phyloP scores from a whole-genome alignment of 2,113 vertebrate genomes.

The Lagopus leucura region DNA sequence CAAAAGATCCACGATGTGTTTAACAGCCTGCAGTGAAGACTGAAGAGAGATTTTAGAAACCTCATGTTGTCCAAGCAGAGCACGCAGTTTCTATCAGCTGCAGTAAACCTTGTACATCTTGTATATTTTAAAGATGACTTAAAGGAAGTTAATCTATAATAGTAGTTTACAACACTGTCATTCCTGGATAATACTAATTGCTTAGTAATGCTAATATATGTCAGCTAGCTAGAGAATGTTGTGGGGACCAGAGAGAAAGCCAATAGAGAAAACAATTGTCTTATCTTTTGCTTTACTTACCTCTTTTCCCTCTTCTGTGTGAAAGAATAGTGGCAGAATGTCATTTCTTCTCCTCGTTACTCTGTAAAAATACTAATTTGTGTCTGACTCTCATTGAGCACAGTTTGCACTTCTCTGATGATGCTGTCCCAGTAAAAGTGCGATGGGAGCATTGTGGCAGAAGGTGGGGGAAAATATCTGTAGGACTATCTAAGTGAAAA shows the following conservation, averaged over 20 bases:
- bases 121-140: neutral
- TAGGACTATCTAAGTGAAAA: neutral
- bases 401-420: neutral
- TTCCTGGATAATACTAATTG: neutral
- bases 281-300: neutral
- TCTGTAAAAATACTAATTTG: neutral
- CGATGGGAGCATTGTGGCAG: neutral
- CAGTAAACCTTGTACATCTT: neutral
- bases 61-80: neutral
- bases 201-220: neutral
- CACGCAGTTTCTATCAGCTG: neutral
- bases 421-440: neutral
- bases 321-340: neutral
- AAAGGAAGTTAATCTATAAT: neutral
- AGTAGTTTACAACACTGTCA: neutral
- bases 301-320: neutral
- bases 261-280: neutral
- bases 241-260: neutral
- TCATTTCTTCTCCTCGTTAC: neutral
- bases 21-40: constrained; percentile 27
- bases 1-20: constrained; percentile 33
- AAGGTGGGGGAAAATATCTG: neutral
- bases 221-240: neutral
- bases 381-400: neutral
- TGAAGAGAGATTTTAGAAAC: neutral